Evolutionary conservation across 2,888 invertebrate species (phyloP), one percentile per base, ranked within the genome.

Genomic region (Aelia acuminata): DNA sequence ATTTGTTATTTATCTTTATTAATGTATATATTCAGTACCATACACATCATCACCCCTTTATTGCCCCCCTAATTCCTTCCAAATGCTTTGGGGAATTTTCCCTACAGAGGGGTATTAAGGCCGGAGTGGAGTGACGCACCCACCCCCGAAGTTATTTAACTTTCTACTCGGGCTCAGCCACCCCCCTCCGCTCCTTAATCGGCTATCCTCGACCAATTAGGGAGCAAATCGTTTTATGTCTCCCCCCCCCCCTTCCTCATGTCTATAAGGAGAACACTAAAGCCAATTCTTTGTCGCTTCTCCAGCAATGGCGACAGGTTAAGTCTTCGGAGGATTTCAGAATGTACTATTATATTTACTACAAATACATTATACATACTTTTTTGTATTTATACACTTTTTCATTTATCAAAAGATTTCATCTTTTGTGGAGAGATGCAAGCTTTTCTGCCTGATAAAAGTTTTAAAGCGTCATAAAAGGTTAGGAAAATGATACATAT

Each of bases 181-280:
- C 3, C 43, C 80, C 75, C 80, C 43, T 47, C 80, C 15, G 80
- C 80, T 43, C 43, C 80, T 43, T 80, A 80, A 80, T 80, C 80
- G 80, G 80, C 80, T 80, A 80, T 80, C 80, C 80, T 80, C 80
- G 80, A 47, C 43, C 80, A 80, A 80, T 80, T 80, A 80, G 80
- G 80, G 80, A 80, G 80, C 80, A 80, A 80, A 80, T 80, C 80
- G 80, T 47, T 80, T 80, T 80, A 80, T 80, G 39, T 43, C 43
- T 80, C n/a, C 13, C 22, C 80, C 43, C 20, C 43, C 13, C 8
- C 13, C n/a, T n/a, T 43, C 43, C 80, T 43, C 10, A 22, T 39
- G 39, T 22, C 75, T 57, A 26, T 57, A 57, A 20, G 26, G 8
- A 8, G 0, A 20, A 18, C 2, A 1, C n/a, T 35, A 4, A 2